Conservation (phyloP, 2,888 invertebrate genomes). For the Boloria euphrosyne region DNA sequence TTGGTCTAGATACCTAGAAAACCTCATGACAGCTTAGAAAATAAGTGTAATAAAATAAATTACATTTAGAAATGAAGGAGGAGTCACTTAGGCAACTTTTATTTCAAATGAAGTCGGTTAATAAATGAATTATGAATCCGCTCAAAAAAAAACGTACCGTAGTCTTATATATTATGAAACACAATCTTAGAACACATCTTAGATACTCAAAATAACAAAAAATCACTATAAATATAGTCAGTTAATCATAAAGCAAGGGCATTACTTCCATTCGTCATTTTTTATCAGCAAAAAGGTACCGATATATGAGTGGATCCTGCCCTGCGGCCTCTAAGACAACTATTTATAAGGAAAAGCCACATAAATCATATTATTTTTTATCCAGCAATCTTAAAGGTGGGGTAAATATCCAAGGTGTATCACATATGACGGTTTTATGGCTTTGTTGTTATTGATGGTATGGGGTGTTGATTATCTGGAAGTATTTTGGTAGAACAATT, state of each 20-base stretch:
- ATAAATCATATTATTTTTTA: conserved; percentile 74
- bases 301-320: conserved; percentile 69
- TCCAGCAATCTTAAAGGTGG: conserved; percentile 69
- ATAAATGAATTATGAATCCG: too few relatives aligned
- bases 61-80: too few relatives aligned
- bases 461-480: conserved; percentile 47
- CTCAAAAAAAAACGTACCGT: too few relatives aligned
- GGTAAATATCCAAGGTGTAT: conserved; percentile 44
- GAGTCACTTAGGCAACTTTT: too few relatives aligned
- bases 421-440: conserved; percentile 54
- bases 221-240: conserved; percentile 47
- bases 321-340: conserved; percentile 74
- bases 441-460: conserved; percentile 48
- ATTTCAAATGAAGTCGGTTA: too few relatives aligned
- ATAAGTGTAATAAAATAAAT: too few relatives aligned
- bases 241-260: conserved; percentile 61
- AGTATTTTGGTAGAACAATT: conserved; percentile 11
- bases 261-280: conserved; percentile 67
- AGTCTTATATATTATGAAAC: neutral
- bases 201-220: too few relatives aligned
- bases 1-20: too few relatives aligned
- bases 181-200: neutral
- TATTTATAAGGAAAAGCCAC: conserved; percentile 70
- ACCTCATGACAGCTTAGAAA: too few relatives aligned
- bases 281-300: conserved; percentile 74